These are phyloP conservation scores for Rhagonycha lutea DNA, from an alignment of 2,888 invertebrate species.

Conservation along the genomic window DNA sequence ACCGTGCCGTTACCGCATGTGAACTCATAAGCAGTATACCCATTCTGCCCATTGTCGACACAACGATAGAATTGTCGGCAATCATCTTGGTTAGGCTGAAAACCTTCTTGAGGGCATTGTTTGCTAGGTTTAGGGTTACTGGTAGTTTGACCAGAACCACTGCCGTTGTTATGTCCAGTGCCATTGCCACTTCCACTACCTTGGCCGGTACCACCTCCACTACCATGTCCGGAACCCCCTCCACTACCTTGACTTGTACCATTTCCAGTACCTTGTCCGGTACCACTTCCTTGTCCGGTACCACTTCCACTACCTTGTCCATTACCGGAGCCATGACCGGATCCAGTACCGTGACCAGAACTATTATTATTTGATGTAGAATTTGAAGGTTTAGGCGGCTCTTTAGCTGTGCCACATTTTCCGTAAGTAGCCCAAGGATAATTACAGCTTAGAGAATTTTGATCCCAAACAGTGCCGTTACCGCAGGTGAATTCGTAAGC, in stretches of 20 bases:
- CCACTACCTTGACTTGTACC: not conserved
- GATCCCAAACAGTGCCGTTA: constrained; percentile 71
- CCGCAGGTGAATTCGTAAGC: constrained; percentile 75
- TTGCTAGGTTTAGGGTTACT: not conserved
- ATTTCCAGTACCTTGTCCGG: no score
- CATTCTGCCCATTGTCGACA: constrained; percentile 64
- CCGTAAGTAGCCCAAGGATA: constrained; percentile 59
- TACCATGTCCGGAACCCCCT: not conserved
- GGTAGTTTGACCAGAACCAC: not conserved
- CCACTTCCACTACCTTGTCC: not conserved
- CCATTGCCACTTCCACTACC: not conserved
- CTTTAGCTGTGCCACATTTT: constrained; percentile 20
- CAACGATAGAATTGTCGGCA: constrained; percentile 81
- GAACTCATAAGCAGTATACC: constrained; percentile 70
- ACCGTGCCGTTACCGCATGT: constrained; percentile 63
- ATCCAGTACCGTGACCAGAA: not conserved
- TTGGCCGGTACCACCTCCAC: not conserved
- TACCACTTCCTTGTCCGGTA: not conserved
- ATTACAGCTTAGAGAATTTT: constrained; percentile 64
- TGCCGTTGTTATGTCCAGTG: not conserved
- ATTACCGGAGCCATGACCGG: not conserved
- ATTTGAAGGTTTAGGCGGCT: not conserved
- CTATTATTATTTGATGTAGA: not conserved
- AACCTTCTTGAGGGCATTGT: constrained; percentile 43
- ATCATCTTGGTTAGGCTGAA: constrained; percentile 68